These are phyloP conservation scores for Conomelus anceps DNA, from an alignment of 2,888 invertebrate species.

Conservation along the genomic window DNA sequence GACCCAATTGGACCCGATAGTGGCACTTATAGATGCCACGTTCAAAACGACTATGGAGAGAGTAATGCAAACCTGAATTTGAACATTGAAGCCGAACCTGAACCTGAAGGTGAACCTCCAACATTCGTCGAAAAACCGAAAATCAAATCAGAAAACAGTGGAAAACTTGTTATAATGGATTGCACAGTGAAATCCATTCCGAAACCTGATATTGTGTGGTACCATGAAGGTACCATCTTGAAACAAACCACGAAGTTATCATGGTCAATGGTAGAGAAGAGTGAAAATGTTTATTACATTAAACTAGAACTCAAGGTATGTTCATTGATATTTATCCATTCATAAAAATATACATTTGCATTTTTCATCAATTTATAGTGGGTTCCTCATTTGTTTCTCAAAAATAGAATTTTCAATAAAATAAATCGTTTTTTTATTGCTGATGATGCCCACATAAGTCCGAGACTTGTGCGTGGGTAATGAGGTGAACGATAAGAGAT, in stretches of 20 bases:
- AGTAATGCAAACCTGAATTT: conserved; percentile 93
- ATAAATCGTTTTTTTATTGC: background rate
- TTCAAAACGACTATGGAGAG: conserved; percentile 92
- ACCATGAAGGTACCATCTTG: conserved; percentile 68
- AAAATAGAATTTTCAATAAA: too few species aligned
- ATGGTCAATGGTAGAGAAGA: conserved; percentile 62
- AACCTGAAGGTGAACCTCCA: conserved; percentile 88
- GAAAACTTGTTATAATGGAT: conserved; percentile 80
- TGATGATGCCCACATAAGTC: too few species aligned
- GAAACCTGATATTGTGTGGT: conserved; percentile 76
- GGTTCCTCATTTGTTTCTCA: too few species aligned
- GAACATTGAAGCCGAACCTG: conserved; percentile 95
- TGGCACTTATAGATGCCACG: conserved; percentile 87
- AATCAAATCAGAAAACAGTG: conserved; percentile 75
- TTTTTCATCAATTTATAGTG: too few species aligned
- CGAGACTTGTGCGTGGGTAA: too few species aligned
- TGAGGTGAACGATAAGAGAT: too few species aligned
- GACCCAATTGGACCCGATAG: conserved; percentile 75
- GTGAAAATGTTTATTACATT: conserved; percentile 76
- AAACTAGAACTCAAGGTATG: conserved; percentile 66
- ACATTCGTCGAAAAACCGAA: conserved; percentile 88
- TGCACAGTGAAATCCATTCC: conserved; percentile 79
- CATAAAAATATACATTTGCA: background rate
- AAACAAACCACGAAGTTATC: conserved; percentile 73
- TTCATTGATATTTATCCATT: too few species aligned